Percentiles rank a stretch among this genome's conserved stretches.
These are phyloP conservation scores for Hippotragus niger DNA, from an alignment of 2,113 vertebrate genomes.

Conservation along the genomic window DNA sequence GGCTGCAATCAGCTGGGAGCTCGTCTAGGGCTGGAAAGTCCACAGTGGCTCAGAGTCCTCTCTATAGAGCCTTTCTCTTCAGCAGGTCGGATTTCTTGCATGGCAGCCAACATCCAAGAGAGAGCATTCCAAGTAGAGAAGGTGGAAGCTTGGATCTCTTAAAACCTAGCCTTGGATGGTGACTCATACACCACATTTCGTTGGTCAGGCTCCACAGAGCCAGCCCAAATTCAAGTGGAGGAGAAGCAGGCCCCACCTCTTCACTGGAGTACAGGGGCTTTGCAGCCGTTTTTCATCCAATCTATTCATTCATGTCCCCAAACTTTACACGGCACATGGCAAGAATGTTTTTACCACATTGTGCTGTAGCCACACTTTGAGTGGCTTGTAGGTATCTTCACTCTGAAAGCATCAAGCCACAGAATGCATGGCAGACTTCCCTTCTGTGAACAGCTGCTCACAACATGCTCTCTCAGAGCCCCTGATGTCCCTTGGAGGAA, in stretches of 20 bases:
- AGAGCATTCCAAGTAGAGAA: not conserved
- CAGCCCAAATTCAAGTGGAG: not conserved
- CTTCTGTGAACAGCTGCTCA: not conserved
- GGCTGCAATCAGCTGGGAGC: not conserved
- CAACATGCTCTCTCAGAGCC: not conserved
- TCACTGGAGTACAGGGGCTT: not conserved
- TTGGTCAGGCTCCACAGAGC: not conserved
- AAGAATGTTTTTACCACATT: not conserved
- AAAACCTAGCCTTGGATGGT: not conserved
- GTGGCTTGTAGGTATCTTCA: not conserved
- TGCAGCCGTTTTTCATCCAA: not conserved
- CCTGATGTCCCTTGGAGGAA: not conserved
- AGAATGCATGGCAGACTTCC: not conserved
- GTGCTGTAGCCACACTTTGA: not conserved
- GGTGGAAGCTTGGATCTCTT: not conserved
- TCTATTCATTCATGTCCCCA: not conserved
- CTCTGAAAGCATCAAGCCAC: not conserved
- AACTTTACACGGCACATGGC: not conserved
- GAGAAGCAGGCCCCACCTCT: not conserved
- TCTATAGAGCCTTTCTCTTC: not conserved
- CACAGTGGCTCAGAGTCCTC: not conserved
- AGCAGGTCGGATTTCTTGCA: not conserved
- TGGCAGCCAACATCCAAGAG: not conserved
- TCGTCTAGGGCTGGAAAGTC: not conserved
- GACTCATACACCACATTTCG: fast-evolving